A percentile compares a stretch with the other conserved stretches of the same genome.
Evolutionary conservation across 2,113 vertebrate genomes (phyloP).

Genomic region (Thunnus maccoyii): DNA sequence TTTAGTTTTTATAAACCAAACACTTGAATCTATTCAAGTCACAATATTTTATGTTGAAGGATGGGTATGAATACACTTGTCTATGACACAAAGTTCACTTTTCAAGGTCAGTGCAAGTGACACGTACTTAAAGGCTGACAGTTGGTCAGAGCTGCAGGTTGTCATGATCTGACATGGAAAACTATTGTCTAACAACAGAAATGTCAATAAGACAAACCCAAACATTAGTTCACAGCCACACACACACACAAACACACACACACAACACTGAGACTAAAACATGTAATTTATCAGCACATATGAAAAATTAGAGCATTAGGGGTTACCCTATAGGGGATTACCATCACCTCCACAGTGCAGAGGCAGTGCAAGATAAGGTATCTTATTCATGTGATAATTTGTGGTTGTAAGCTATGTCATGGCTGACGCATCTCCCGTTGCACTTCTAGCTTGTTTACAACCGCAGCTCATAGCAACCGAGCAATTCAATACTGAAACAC

Average conservation of each 20-base stretch:
- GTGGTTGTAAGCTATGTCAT: slow-evolving; percentile 29
- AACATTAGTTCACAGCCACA: neutral
- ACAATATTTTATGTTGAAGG: no score
- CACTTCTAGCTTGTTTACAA: slow-evolving; percentile 70
- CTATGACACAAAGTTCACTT: slow-evolving; percentile 46
- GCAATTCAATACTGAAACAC: slow-evolving; percentile 72
- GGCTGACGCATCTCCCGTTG: slow-evolving; percentile 58
- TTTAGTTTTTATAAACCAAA: no score
- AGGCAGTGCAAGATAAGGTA: neutral
- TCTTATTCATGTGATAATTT: slow-evolving; percentile 35
- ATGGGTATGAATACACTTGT: slow-evolving; percentile 5
- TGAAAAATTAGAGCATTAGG: neutral
- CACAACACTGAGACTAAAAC: neutral
- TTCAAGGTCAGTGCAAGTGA: slow-evolving; percentile 62
- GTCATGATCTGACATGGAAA: slow-evolving; percentile 58
- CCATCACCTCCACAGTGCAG: neutral
- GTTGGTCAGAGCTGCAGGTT: slow-evolving; percentile 61
- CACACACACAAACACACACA: neutral
- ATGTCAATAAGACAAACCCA: neutral
- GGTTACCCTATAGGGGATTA: slow-evolving; percentile 7
- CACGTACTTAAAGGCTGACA: slow-evolving; percentile 68
- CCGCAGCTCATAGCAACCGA: slow-evolving; percentile 73
- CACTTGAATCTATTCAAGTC: neutral
- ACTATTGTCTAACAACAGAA: neutral
- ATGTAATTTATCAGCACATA: neutral